Evolutionary conservation across 2,888 invertebrate genomes (phyloP), one percentile per base, ranked within the genome.

Genomic region (Mamestra brassicae): DNA sequence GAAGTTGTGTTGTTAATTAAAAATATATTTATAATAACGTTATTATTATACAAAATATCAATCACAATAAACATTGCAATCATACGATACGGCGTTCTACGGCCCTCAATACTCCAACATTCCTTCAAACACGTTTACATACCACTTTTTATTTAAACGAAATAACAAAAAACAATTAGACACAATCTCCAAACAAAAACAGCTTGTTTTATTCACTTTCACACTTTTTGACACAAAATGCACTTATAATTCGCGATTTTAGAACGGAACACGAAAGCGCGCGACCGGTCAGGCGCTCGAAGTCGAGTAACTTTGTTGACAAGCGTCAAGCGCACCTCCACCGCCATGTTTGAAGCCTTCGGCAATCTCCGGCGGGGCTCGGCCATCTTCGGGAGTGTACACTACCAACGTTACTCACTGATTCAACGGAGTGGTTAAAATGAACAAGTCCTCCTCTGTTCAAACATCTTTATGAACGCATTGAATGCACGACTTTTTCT

Each of bases 291-390:
- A 87, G 86, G 84, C 90, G 87, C 88, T 86, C 92, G 91, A 89
- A 90, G 84, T 89, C 89, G 90, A 92, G 90, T 93, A 92, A 94
- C 93, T 95, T 96, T 96, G 96, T 96, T 96, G 96, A 96, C 96
- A 96, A 95, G 94, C 95, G 91, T 92, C 85, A 87, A 91, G 89
- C 92, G 91, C 92, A 90, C 90, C 89, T 89, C 86, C 87, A 90
- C 90, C 91, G 95, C 96, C 95, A 95, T 96, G 80, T 95, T 95
- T 89, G 86, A 90, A 89, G 80, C 88, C 93, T 92, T 96, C 96
- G 96, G 92, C 82, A 75, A 79, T 88, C 88, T 92, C 92, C 96
- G 96, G 73, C 71, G 26, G 26, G 69, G 81, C 84, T 96, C 93
- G 93, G 88, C 61, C 68, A 50, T 86, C 89, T 89, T 91, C 93